Evolutionary conservation across 2,888 invertebrate species (phyloP).

Genomic region (Erebia aethiops): DNA sequence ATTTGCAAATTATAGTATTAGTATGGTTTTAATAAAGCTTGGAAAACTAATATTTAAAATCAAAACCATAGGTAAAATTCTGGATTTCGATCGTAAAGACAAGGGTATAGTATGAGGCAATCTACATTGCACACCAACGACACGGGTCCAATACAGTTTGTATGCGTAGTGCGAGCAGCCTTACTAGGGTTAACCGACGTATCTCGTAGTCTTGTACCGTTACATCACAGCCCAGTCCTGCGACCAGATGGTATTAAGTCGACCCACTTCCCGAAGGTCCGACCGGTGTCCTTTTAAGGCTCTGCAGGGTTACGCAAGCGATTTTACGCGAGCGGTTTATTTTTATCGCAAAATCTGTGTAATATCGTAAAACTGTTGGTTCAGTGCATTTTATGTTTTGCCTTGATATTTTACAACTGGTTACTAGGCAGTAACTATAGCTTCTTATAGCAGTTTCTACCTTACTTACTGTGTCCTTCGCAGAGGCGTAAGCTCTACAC

Average conservation of each 20-base stretch:
- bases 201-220: slow-evolving; percentile 48
- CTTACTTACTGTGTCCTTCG: background rate
- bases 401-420: slow-evolving; percentile 7
- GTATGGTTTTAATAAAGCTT: too few relatives aligned
- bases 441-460: background rate
- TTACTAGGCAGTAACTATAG: background rate
- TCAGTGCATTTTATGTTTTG: slow-evolving; percentile 1
- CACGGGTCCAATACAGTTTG: background rate
- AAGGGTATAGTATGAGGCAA: too few relatives aligned
- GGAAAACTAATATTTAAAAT: too few relatives aligned
- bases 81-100: too few relatives aligned
- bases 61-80: too few relatives aligned
- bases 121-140: too few relatives aligned
- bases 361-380: slow-evolving; percentile 23
- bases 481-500: background rate
- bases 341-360: slow-evolving; percentile 35
- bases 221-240: slow-evolving; percentile 61
- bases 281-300: slow-evolving; percentile 67
- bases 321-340: slow-evolving; percentile 32
- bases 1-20: too few relatives aligned
- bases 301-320: slow-evolving; percentile 70
- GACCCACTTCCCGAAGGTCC: slow-evolving; percentile 79
- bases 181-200: slow-evolving; percentile 31
- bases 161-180: background rate
- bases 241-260: slow-evolving; percentile 75